Conservation (phyloP, 2,113 vertebrate genomes). For the Tetraodon nigroviridis region DNA sequence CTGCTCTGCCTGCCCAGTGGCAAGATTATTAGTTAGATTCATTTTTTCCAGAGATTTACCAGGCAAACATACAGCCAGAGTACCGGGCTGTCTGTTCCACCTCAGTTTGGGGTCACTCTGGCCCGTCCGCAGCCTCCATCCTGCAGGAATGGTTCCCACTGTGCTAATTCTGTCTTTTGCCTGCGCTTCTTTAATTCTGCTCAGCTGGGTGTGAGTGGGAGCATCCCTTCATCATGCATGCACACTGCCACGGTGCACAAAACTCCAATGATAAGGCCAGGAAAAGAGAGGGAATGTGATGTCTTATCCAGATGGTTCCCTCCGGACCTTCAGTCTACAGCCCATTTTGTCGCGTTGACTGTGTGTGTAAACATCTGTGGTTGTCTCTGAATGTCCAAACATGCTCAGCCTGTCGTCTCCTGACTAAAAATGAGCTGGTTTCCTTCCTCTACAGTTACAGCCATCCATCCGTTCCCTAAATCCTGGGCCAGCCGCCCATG, state of each 20-base stretch:
- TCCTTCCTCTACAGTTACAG: background rate
- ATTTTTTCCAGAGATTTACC: constrained; percentile 7
- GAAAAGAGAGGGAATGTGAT: background rate
- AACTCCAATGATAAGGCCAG: constrained; percentile 21
- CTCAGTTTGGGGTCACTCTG: constrained; percentile 17
- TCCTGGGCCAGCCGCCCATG: constrained; percentile 10
- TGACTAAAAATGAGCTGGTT: constrained; percentile 10
- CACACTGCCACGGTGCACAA: constrained; percentile 60
- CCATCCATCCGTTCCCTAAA: constrained; percentile 3
- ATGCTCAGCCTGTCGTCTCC: background rate
- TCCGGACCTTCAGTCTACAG: background rate
- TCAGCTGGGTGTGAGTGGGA: constrained; percentile 76
- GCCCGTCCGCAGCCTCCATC: constrained; percentile 25
- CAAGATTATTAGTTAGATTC: background rate
- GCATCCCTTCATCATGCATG: constrained; percentile 71
- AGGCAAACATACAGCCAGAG: background rate
- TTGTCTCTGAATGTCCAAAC: background rate
- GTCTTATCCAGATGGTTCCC: background rate
- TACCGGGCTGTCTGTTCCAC: background rate
- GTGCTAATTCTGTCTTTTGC: constrained; percentile 6
- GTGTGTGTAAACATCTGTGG: constrained; percentile 28
- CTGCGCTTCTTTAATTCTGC: constrained; percentile 58
- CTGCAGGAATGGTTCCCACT: constrained; percentile 20
- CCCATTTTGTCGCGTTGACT: constrained; percentile 44
- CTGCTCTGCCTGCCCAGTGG: background rate